Conservation (phyloP, 2,797 vertebrate genomes). For the Eulemur albifrons region DNA sequence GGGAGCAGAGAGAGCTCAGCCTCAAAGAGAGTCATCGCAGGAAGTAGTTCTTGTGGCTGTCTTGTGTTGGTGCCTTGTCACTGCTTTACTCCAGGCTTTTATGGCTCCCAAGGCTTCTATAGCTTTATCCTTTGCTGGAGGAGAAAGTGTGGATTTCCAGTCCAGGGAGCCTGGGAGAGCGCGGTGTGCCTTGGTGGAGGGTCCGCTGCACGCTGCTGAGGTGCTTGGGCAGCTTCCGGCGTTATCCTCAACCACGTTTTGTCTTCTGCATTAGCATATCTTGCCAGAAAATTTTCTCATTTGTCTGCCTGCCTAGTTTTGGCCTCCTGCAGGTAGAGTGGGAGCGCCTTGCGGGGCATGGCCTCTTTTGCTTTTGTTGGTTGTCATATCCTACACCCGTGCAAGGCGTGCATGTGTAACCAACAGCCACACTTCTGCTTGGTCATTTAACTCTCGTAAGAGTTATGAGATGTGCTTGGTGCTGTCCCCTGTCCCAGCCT, state of each 20-base stretch:
- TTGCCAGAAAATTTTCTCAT: not conserved
- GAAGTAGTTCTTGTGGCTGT: not conserved
- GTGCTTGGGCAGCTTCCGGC: rapidly evolving
- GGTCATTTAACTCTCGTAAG: rapidly evolving
- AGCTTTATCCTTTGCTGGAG: not conserved
- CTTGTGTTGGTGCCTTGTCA: not conserved
- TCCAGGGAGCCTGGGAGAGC: not conserved
- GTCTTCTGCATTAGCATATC: not conserved
- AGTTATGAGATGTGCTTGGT: too few species aligned
- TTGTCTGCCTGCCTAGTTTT: not conserved
- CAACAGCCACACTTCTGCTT: not conserved
- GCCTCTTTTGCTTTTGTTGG: not conserved
- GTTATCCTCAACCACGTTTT: not conserved
- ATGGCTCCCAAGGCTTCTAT: not conserved
- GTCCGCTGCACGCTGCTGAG: not conserved
- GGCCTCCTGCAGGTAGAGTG: not conserved
- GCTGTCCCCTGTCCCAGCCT: not conserved
- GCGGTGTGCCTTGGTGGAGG: not conserved
- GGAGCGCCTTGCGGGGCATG: not conserved
- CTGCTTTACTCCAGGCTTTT: not conserved
- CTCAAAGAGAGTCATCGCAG: rapidly evolving
- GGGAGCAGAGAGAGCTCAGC: too few species aligned
- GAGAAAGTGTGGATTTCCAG: too few species aligned
- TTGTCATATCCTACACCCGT: not conserved
- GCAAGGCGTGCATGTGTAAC: rapidly evolving